Base-by-base conservation (phyloP, 2,113 vertebrate species). In the Gulo gulo region DNA sequence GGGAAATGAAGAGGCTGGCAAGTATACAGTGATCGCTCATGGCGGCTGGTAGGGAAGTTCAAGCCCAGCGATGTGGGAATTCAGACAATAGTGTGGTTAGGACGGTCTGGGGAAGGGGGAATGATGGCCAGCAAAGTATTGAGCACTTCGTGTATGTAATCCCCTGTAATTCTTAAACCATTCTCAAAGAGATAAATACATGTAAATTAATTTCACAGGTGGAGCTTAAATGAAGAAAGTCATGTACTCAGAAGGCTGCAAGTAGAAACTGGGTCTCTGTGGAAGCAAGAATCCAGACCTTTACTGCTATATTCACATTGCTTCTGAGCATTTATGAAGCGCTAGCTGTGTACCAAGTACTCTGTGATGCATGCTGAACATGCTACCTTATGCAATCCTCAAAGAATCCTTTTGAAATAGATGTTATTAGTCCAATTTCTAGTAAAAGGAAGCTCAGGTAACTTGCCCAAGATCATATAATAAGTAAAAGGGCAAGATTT, bases 21-120 rank as follows among this genome's bases (percentile, higher is more conserved):
- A 24, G 11, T 24, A 31, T 45, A 1, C 36, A 39, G 0, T 12
- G 36, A 14, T 11, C 34, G 15, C 14, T 4, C 7, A 7, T 11
- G 69, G 47, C 4, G 0, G 29, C 7, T 9, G 39, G 13, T 7
- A 20, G 71, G 2, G 12, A 55, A 55, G 10, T 81, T 79, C 52
- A 73, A 45, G 65, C 3, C 8, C 23, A 76, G 34, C 2, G 1
- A 36, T 4, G 2, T n/a, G 31, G 39, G 42, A 79, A 55, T 50
- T 95, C 57, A 76, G 42, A 96, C 71, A 86, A 78, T 6, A 26
- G 7, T 50, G 24, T 45, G 36, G 23, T 61, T 91, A 65, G 11
- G 13, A 34, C 0, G 0, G 6, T 24, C 31, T 45, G 81, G 34
- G 31, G 5, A 86, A 50, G 57, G 4, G 2, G 24, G 14, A 7